Evolutionary conservation across 2,113 vertebrate species (phyloP), one percentile per base, ranked within the genome.

Genomic region (Pteruthius melanotis): DNA sequence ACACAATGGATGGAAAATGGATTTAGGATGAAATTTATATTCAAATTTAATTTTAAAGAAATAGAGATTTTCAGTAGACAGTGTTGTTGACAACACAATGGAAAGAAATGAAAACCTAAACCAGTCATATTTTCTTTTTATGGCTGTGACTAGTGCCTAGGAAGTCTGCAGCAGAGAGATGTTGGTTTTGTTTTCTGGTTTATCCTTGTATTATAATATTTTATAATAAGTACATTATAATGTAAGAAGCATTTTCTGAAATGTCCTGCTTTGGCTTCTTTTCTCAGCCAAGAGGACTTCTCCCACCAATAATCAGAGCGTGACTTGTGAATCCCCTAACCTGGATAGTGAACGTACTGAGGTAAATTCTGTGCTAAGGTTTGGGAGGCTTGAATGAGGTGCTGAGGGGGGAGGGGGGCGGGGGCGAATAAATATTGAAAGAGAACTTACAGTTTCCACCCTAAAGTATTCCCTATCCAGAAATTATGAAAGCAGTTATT

Each of bases 201-300:
- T 86, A 64, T 78, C 31, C 22, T 85, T 76, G 75, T 44, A 53
- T 14, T 35, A 20, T 39, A 45, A 28, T 60, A 44, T 40, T 52
- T 69, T 33, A 13, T 39, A 28, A 24, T 28, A 45, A 7, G 10
- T 54, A 30, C 5, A 27, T 49, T 60, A 24, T 47, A 33, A 15
- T 42, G n/a, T 27, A 70, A 61, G 47, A 63, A 4, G 7, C 14
- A 4, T 54, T 35, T 89, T 61, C 50, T 90, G 22, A 87, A 84
- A 65, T 83, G 8, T 54, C 63, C 31, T 91, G 72, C 71, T 88
- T n/a, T 93, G 33, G 14, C 82, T 94, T 87, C 27, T 92, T 90
- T 64, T 20, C n/a, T 94, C 97, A 99, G 99, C 99, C 61, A 99
- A 99, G 95, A 98, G 99, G 97, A 99, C 98, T 96, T 99, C 99